phyloP scores from a whole-genome alignment of 2,888 invertebrate genomes.

The Lochmaea crataegi region DNA sequence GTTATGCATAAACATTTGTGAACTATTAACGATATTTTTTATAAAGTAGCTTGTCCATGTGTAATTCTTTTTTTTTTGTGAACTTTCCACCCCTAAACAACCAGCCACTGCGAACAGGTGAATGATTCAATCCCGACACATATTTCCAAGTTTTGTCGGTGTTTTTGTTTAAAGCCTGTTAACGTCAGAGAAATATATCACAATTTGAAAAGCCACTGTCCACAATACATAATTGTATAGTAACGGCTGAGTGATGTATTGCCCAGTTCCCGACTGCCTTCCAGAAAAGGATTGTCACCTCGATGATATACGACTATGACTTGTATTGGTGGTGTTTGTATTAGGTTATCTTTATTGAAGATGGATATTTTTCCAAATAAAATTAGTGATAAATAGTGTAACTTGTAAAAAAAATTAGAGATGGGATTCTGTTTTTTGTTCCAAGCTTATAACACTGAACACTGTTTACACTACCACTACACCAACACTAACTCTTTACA shows the following conservation, averaged over 20 bases:
- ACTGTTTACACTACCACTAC: too few species aligned
- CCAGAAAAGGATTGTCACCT: conserved; percentile 47
- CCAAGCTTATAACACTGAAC: too few species aligned
- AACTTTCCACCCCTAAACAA: too few species aligned
- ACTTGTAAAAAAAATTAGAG: too few species aligned
- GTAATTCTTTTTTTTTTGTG: too few species aligned
- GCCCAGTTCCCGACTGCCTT: conserved; percentile 52
- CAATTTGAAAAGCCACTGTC: conserved; percentile 27
- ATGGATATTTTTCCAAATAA: neutral
- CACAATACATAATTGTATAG: conserved; percentile 32
- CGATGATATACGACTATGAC: conserved; percentile 50
- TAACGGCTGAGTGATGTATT: conserved; percentile 54
- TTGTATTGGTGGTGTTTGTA: conserved; percentile 52
- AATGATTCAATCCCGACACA: conserved; percentile 2
- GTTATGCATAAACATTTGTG: too few species aligned
- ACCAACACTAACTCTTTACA: too few species aligned
- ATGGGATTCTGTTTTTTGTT: too few species aligned
- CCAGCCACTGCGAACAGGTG: neutral
- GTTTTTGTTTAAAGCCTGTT: neutral
- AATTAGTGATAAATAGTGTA: too few species aligned
- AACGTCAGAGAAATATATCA: conserved; percentile 29
- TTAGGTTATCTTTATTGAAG: conserved; percentile 47
- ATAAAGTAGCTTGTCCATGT: too few species aligned
- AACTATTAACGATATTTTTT: too few species aligned
- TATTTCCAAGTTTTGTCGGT: neutral